These are phyloP conservation scores for Mactromeris polynyma DNA, from an alignment of 2,888 invertebrate genomes.

Conservation along the genomic window DNA sequence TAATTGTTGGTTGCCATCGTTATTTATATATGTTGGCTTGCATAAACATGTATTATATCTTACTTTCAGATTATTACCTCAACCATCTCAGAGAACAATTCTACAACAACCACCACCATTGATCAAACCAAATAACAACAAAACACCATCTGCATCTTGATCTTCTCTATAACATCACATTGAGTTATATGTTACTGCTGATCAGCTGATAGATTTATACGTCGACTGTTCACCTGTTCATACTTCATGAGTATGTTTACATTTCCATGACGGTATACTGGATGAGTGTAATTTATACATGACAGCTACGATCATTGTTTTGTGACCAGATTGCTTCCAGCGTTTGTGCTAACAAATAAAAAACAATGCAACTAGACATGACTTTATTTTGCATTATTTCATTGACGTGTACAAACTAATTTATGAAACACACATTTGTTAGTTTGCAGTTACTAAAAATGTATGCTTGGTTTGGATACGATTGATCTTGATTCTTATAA, in stretches of 20 bases:
- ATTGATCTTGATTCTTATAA: too few relatives aligned
- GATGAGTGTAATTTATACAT: neutral
- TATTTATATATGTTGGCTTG: too few relatives aligned
- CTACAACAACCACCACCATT: slow-evolving; percentile 83
- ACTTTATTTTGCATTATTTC: too few relatives aligned
- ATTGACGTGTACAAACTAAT: too few relatives aligned
- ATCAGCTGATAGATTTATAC: neutral
- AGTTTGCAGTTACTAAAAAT: too few relatives aligned
- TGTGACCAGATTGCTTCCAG: neutral
- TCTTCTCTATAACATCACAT: neutral
- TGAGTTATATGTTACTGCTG: neutral
- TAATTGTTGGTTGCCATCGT: too few relatives aligned
- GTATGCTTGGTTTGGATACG: too few relatives aligned
- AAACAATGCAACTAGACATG: too few relatives aligned
- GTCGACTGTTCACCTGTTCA: neutral
- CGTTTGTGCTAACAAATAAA: too few relatives aligned
- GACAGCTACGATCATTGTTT: neutral
- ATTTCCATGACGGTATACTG: neutral
- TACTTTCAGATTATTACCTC: slow-evolving; percentile 70
- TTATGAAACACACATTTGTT: too few relatives aligned
- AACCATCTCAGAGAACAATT: slow-evolving; percentile 75
- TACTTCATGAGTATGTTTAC: neutral
- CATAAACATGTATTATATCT: neutral
- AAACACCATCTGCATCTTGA: slow-evolving; percentile 56
- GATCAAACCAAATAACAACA: slow-evolving; percentile 73